Percentiles rank a stretch among this genome's conserved stretches.
Evolutionary conservation across 2,113 vertebrate species (phyloP).

Genomic region (Boleophthalmus pectinirostris): DNA sequence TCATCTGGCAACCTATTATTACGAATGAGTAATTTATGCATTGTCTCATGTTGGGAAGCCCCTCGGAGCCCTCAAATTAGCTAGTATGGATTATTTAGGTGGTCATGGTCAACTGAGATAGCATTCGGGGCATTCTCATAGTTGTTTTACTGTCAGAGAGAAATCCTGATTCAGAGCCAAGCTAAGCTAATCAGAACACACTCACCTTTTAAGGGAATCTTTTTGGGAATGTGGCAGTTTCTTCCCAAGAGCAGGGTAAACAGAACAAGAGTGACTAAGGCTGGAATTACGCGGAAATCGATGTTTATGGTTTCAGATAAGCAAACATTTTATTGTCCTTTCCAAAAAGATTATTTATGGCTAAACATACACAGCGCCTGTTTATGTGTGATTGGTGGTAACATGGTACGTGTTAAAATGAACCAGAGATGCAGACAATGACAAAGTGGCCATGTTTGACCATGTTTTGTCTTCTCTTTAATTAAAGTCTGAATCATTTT

Average conservation of each 20-base stretch:
- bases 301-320: conserved; percentile 33
- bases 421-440: conserved; percentile 33
- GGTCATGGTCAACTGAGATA: conserved; percentile 20
- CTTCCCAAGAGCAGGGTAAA: conserved; percentile 45
- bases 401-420: conserved; percentile 23
- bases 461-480: conserved; percentile 35
- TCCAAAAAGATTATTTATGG: conserved; percentile 33
- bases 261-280: conserved; percentile 42
- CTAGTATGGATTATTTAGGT: conserved; percentile 14
- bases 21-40: conserved; percentile 13
- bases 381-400: conserved; percentile 22
- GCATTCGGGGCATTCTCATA: neutral
- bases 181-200: conserved; percentile 21
- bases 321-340: conserved; percentile 34
- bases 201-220: conserved; percentile 36
- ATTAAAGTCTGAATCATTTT: conserved; percentile 27
- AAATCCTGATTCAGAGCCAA: conserved; percentile 24
- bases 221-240: conserved; percentile 13
- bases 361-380: conserved; percentile 26
- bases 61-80: conserved; percentile 21
- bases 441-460: conserved; percentile 20
- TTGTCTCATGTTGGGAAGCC: neutral
- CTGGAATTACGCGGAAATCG: conserved; percentile 29
- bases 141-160: conserved; percentile 13
- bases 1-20: conserved; percentile 15